Evolutionary conservation across 2,797 vertebrate genomes (phyloP).

Genomic region (Gambelia wislizenii): DNA sequence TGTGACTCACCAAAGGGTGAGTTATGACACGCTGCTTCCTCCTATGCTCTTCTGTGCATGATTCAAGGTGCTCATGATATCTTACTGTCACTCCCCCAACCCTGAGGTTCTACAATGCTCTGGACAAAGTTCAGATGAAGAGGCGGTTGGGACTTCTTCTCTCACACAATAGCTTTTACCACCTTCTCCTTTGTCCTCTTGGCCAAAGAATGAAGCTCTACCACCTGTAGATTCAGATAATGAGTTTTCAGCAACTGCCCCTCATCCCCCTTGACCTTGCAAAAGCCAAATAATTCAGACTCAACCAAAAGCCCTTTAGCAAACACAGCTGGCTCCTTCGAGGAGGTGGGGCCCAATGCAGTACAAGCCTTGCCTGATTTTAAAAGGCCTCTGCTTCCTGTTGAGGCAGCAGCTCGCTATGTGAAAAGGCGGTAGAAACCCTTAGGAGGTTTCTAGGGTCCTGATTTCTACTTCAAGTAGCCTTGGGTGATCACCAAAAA

Average conservation of each 20-base stretch:
- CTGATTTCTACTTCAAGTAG: background rate
- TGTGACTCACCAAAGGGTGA: too few relatives aligned
- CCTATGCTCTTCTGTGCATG: background rate
- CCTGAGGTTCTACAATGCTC: background rate
- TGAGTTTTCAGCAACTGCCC: background rate
- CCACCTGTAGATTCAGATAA: background rate
- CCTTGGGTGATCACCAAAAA: too few relatives aligned
- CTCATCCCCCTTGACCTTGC: background rate
- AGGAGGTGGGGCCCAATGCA: too few relatives aligned
- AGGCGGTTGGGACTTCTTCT: background rate
- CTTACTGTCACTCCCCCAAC: background rate
- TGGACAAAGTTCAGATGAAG: background rate
- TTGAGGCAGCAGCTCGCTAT: background rate
- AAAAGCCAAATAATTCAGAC: too few relatives aligned
- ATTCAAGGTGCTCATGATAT: background rate
- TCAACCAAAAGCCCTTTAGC: too few relatives aligned
- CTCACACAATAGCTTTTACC: background rate
- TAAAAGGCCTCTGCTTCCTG: background rate
- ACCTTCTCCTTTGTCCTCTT: background rate
- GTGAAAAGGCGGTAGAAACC: background rate
- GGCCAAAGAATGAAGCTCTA: background rate
- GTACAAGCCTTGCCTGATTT: too few relatives aligned
- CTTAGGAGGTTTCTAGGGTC: background rate
- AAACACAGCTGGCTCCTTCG: too few relatives aligned
- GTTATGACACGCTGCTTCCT: too few relatives aligned